Evolutionary conservation across 2,113 vertebrate species (phyloP).

Genomic region (Burhinus oedicnemus): DNA sequence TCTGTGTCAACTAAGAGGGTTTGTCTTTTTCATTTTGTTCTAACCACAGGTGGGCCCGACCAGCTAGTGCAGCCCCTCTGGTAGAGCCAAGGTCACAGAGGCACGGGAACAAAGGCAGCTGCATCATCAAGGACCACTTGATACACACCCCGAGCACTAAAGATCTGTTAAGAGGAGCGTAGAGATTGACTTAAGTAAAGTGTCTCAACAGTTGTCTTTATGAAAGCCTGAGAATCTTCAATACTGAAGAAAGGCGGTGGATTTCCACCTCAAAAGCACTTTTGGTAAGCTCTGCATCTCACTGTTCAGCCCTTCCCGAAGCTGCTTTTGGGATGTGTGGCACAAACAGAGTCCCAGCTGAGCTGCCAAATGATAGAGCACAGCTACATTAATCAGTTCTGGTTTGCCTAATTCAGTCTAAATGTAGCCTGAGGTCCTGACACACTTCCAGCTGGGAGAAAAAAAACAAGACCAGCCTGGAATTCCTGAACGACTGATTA

Average conservation of each 20-base stretch:
- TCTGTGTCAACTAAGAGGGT: background rate
- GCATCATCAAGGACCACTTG: background rate
- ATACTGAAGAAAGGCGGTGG: rapidly evolving
- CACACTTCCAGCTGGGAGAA: background rate
- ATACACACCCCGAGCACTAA: background rate
- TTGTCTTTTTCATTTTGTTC: background rate
- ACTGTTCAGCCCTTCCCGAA: background rate
- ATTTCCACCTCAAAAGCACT: background rate
- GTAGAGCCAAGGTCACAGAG: background rate
- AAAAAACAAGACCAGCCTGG: conserved; percentile 9
- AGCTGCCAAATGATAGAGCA: background rate
- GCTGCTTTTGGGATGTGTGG: background rate
- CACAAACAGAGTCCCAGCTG: background rate
- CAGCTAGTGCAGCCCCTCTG: background rate
- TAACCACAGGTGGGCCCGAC: background rate
- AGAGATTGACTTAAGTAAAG: background rate
- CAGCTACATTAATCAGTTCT: background rate
- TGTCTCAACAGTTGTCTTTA: background rate
- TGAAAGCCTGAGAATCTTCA: background rate
- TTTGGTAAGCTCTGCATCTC: background rate
- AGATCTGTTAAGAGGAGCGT: background rate
- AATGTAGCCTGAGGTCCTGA: background rate
- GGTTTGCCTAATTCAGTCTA: background rate
- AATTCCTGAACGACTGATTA: conserved; percentile 4
- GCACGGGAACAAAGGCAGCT: background rate